A percentile compares a stretch with the other conserved stretches of the same genome.
These are phyloP conservation scores for Herminia tarsipennalis DNA, from an alignment of 2,888 invertebrate genomes.

Conservation along the genomic window DNA sequence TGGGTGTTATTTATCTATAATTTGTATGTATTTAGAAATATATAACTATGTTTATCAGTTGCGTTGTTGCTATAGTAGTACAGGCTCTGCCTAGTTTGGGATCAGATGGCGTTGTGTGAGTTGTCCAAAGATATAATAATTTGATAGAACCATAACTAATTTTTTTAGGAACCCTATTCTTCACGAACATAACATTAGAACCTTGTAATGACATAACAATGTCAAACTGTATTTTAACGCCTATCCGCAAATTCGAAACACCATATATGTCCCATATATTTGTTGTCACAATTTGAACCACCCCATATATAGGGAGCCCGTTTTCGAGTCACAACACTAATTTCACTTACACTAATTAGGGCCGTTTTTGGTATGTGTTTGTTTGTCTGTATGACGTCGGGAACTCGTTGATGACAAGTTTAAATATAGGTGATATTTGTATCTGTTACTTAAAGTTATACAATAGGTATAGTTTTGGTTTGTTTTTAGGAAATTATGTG, in stretches of 20 bases:
- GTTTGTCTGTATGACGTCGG: slow-evolving; percentile 39
- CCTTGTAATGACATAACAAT: slow-evolving; percentile 42
- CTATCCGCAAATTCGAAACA: slow-evolving; percentile 63
- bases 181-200: slow-evolving; percentile 5
- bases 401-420: slow-evolving; percentile 16
- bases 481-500: too few relatives aligned
- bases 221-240: slow-evolving; percentile 48
- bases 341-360: slow-evolving; percentile 63
- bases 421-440: too few relatives aligned
- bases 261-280: slow-evolving; percentile 66
- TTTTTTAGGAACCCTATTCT: not conserved
- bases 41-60: too few relatives aligned
- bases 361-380: slow-evolving; percentile 50
- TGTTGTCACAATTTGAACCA: slow-evolving; percentile 62
- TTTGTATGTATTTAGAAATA: too few relatives aligned
- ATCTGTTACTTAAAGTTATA: too few relatives aligned
- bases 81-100: too few relatives aligned
- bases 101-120: too few relatives aligned
- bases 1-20: too few relatives aligned
- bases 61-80: too few relatives aligned
- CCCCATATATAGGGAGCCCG: slow-evolving; percentile 64
- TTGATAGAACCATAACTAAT: too few relatives aligned
- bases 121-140: too few relatives aligned
- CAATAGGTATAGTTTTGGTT: not conserved
- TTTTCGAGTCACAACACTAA: slow-evolving; percentile 70